A percentile compares a stretch with the other conserved stretches of the same genome.
phyloP scores from a whole-genome alignment of 2,888 invertebrate species.

The Zhengitettix transpicula region DNA sequence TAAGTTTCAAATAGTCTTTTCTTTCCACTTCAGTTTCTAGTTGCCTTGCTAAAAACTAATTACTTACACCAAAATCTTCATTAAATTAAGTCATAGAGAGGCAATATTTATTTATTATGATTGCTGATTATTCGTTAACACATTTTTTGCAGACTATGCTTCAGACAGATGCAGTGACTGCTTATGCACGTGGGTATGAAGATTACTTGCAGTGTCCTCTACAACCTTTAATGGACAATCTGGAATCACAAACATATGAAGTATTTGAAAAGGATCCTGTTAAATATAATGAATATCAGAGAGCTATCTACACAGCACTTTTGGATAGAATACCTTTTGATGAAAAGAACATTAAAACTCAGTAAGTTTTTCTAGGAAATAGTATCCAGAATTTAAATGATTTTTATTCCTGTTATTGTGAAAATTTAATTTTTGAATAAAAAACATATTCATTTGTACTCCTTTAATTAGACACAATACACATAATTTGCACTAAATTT shows the following conservation, averaged over 20 bases:
- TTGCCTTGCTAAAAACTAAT: too few relatives aligned
- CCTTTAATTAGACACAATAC: too few relatives aligned
- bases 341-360: slow-evolving; percentile 30
- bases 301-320: slow-evolving; percentile 64
- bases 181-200: slow-evolving; percentile 61
- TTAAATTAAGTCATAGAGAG: too few relatives aligned
- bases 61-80: too few relatives aligned
- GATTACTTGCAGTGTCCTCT: slow-evolving; percentile 81
- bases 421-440: too few relatives aligned
- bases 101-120: neutral
- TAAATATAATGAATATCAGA: slow-evolving; percentile 81
- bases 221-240: slow-evolving; percentile 88
- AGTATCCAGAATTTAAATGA: too few relatives aligned
- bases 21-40: too few relatives aligned
- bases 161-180: slow-evolving; percentile 19
- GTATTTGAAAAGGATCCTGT: slow-evolving; percentile 95
- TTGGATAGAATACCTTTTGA: slow-evolving; percentile 34
- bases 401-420: too few relatives aligned
- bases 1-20: too few relatives aligned
- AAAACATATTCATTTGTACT: too few relatives aligned
- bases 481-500: too few relatives aligned
- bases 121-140: neutral
- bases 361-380: slow-evolving; percentile 6
- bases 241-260: slow-evolving; percentile 92
- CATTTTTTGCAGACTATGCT: slow-evolving; percentile 2